phyloP scores from a whole-genome alignment of 92 coral and sea anemone species.

The Parazoanthus swiftii region DNA sequence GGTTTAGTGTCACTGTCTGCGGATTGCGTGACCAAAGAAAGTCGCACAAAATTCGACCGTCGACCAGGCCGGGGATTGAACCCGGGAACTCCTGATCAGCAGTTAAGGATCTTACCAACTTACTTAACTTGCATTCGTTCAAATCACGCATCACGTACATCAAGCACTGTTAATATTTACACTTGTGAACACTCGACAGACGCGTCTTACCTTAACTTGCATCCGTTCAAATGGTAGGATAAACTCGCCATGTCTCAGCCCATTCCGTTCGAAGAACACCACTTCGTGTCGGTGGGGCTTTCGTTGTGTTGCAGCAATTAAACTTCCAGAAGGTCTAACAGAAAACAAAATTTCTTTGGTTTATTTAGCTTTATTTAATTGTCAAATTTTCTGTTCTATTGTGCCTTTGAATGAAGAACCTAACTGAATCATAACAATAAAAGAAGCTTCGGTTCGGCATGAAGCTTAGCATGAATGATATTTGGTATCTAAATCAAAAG shows the following conservation, averaged over 20 bases:
- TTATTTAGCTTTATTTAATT: background rate
- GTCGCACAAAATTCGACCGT: no score
- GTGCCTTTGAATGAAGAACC: no score
- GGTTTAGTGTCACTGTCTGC: no score
- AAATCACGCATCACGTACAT: background rate
- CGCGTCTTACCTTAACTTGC: constrained; percentile 64
- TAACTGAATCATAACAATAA: no score
- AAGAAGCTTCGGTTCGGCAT: background rate
- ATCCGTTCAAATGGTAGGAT: constrained; percentile 50
- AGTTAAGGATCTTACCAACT: no score
- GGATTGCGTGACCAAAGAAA: no score
- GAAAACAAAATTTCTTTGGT: background rate
- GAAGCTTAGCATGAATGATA: no score
- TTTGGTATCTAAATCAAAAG: no score
- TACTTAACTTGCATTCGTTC: background rate
- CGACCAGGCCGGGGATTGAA: no score
- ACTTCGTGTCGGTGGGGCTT: constrained; percentile 90
- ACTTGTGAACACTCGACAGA: background rate
- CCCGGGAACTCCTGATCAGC: no score
- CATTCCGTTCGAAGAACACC: constrained; percentile 93
- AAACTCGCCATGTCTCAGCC: constrained; percentile 96
- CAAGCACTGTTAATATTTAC: background rate
- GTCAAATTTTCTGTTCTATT: no score
- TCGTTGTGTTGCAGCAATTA: constrained; percentile 89
- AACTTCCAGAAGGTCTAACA: constrained; percentile 89